Evolutionary conservation across 1,140 invertebrate genomes (phyloP).

Genomic region (Xylocopa sonorina): DNA sequence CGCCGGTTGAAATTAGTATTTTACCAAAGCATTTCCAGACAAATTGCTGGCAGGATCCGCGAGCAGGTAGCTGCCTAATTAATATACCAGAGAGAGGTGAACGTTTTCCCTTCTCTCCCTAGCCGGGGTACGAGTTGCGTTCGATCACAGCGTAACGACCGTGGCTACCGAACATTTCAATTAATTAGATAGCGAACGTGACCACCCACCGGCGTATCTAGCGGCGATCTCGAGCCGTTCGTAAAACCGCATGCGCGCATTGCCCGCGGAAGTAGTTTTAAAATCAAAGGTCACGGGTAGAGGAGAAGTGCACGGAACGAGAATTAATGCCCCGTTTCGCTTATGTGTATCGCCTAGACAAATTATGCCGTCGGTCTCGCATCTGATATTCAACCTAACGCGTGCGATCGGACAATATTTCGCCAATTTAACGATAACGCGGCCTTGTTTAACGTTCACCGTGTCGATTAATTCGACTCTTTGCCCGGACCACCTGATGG

Average conservation of each 20-base stretch:
- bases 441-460: conserved; percentile 15
- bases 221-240: conserved; percentile 31
- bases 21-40: conserved; percentile 28
- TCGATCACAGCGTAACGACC: conserved; percentile 40
- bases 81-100: conserved; percentile 39
- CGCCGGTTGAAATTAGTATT: conserved; percentile 38
- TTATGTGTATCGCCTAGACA: conserved; percentile 15
- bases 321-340: conserved; percentile 15
- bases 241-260: conserved; percentile 1
- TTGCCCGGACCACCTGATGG: neutral
- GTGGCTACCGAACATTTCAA: conserved; percentile 39
- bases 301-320: conserved; percentile 15
- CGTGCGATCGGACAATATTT: conserved; percentile 32
- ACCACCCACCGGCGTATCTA: conserved; percentile 46
- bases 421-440: conserved; percentile 29
- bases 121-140: conserved; percentile 13
- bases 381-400: conserved; percentile 17
- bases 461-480: conserved; percentile 51
- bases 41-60: conserved; percentile 32
- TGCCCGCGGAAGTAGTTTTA: neutral
- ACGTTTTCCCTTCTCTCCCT: conserved; percentile 24
- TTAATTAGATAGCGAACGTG: conserved; percentile 50
- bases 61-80: conserved; percentile 31
- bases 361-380: conserved; percentile 6
- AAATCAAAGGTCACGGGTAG: conserved; percentile 31